Evolutionary conservation across 2,113 vertebrate species (phyloP).

Genomic region (Carassius gibelio): DNA sequence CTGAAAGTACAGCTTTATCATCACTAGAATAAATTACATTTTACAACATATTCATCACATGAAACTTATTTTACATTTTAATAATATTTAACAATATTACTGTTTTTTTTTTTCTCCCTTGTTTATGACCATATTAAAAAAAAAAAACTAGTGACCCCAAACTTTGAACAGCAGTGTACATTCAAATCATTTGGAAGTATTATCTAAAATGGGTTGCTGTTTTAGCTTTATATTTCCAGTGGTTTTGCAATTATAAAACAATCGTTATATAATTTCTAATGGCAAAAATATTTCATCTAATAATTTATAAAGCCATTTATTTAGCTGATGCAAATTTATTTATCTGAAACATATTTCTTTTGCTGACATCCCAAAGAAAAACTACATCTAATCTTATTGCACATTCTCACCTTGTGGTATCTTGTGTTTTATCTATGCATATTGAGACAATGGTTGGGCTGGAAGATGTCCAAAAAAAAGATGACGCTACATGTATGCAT

Average conservation of each 20-base stretch:
- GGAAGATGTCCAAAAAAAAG: not conserved
- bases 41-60: not conserved
- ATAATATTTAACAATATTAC: not conserved
- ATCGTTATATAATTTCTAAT: not conserved
- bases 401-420: slow-evolving; percentile 1
- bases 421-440: not conserved
- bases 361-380: slow-evolving; percentile 10
- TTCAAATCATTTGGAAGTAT: no score
- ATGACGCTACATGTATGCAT: not conserved
- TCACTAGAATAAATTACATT: not conserved
- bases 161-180: not conserved
- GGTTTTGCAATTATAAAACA: no score
- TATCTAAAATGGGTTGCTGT: no score
- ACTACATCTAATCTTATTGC: not conserved
- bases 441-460: not conserved
- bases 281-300: not conserved
- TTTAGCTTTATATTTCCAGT: no score
- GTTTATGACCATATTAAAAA: no score
- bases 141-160: not conserved
- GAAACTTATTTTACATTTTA: no score
- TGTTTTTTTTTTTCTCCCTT: no score
- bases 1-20: not conserved
- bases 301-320: slow-evolving; percentile 47
- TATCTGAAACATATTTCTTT: not conserved
- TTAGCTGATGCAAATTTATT: slow-evolving; percentile 31